Evolutionary conservation across 2,113 vertebrate species (phyloP), one percentile per base, ranked within the genome.

Genomic region (Marmota flaviventris): DNA sequence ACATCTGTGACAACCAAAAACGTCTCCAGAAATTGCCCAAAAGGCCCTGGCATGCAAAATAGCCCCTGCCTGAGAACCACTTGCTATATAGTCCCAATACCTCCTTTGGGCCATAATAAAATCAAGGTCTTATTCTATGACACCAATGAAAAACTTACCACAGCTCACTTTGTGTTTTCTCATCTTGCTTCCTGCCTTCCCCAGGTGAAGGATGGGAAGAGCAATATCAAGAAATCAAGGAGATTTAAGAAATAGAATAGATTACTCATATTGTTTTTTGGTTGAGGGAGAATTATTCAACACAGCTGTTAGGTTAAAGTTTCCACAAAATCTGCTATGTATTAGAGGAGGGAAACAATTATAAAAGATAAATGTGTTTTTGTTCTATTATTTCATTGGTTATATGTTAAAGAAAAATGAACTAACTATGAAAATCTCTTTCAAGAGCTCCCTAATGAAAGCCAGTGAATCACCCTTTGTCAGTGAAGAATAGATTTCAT

Each of bases 291-390:
- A 96, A 96, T 91, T 94, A 95, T 82, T 92, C 81, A 85, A 58
- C n/a, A 91, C 27, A 86, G 82, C 56, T 96, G 81, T 84, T 96
- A 65, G n/a, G 8, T 77, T 94, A 93, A 72, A 56, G n/a, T 85
- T 92, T 78, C 95, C 75, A 95, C 81, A 93, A 94, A 96, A 94
- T 45, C 69, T 96, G 77, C 61, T 95, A 42, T 45, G 22, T 63
- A 58, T 91, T 96, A 95, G 69, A 91, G n/a, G 53, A 95, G 34
- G 39, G 51, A 93, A 96, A 70, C 78, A 94, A 97, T 93, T 96
- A 96, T 89, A 83, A 95, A 95, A 97, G 93, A 95, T 93, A 91
- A 94, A 96, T 94, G 73, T 95, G 56, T 51, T 96, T 85, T 91
- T 83, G 56, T 92, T 96, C 39, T 89, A 27, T 81, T 90, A 85